Base-by-base conservation (phyloP, 2,797 vertebrate species). In the Mormyrops boulengeri region DNA sequence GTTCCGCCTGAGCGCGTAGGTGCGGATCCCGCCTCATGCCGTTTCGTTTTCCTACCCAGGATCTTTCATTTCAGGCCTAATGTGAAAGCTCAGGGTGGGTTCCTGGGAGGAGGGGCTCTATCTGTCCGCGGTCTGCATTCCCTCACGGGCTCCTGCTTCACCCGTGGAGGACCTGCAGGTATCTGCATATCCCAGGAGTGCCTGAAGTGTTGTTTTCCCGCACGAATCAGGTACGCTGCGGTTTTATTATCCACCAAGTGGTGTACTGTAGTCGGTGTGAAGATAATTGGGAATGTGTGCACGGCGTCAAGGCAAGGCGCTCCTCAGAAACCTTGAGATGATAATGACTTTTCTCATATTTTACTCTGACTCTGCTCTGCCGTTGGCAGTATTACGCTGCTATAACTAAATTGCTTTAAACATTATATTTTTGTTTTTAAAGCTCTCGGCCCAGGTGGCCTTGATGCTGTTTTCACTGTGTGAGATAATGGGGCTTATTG, bases 311-410 rank as follows among this genome's bases (percentile, higher is more conserved):
- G 88, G 88, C 85, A 80, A 91, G 87, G 91, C 73, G 82, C 87
- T 91, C 89, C 90, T 91, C 90, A 91, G 91, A 92, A 88, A 85
- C 90, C 50, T 41, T 90, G 69, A 87, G 55, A 80, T 30, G 44
- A 53, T 57, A 52, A 84, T 88, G 34, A 53, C 6, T n/a, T 80
- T 89, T 53, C n/a, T 41, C 55, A 53, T 41, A 49, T 89, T 73
- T 87, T 69, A 19, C 60, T 49, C 85, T 50, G n/a, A 50, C 57
- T 87, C 26, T 26, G 89, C 57, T 89, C 90, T 89, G 87, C 89
- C 89, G 90, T 50, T 5, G n/a, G 88, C 0, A 91, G 41, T 92
- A 91, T 93, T 93, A 91, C 93, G 93, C 91, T 93, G 90, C 92
- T 93, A 34, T 62, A 90, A 88, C 82, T 87, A 90, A 91, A 90